A percentile compares a stretch with the other conserved stretches of the same genome.
Conservation (phyloP, 2,797 vertebrate species). For the Apodemus agrarius region DNA sequence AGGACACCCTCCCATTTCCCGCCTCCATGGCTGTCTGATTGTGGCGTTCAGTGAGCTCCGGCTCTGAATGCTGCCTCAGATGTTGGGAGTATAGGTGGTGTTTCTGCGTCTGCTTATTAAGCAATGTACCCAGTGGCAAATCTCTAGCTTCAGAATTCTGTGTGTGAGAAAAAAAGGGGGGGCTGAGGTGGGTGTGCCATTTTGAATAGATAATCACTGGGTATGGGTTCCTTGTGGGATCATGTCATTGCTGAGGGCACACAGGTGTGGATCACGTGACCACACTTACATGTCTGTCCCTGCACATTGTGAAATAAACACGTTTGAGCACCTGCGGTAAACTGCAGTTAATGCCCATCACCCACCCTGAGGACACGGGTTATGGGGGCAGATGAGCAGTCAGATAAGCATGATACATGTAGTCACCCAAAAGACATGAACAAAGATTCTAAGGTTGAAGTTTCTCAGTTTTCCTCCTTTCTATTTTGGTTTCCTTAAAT, state of each 20-base stretch:
- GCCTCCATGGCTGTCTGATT: slow-evolving; percentile 46
- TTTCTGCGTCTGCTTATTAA: slow-evolving; percentile 37
- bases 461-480: slow-evolving; percentile 69
- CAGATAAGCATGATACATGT: neutral
- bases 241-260: neutral
- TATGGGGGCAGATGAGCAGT: neutral
- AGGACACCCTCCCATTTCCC: slow-evolving; percentile 69
- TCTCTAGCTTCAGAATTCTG: slow-evolving; percentile 62
- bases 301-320: neutral
- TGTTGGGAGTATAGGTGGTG: neutral
- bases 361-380: rapidly evolving
- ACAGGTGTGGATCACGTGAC: neutral
- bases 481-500: slow-evolving; percentile 77
- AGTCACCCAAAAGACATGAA: neutral
- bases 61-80: slow-evolving; percentile 41
- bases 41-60: neutral
- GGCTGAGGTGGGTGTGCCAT: neutral
- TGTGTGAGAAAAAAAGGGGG: neutral
- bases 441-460: slow-evolving; percentile 65
- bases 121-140: neutral
- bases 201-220: slow-evolving; percentile 32
- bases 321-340: neutral
- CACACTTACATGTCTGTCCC: neutral
- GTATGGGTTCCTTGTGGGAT: neutral
- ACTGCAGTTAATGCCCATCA: no score